A percentile compares a stretch with the other conserved stretches of the same genome.
Evolutionary conservation across 1,140 invertebrate species (phyloP).

Genomic region (Trichomalopsis sarcophagae): DNA sequence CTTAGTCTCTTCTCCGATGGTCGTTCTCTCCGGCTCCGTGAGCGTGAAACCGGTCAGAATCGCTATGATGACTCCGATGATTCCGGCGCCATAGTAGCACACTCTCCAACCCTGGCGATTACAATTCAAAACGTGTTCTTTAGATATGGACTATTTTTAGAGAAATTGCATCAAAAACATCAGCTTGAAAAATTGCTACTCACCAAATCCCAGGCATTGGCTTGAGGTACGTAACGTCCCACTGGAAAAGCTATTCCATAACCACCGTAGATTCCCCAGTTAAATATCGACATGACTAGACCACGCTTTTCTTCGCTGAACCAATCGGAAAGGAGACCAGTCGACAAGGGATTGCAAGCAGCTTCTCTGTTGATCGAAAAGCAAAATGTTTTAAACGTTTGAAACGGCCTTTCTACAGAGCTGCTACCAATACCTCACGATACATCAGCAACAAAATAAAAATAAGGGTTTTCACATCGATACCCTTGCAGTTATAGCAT

Average conservation of each 20-base stretch:
- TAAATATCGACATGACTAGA: slow-evolving; percentile 93
- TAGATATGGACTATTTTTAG: too few species aligned
- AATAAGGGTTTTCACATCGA: too few species aligned
- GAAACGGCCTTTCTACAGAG: too few species aligned
- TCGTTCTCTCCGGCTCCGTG: slow-evolving; percentile 84
- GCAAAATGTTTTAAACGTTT: not conserved
- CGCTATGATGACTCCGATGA: slow-evolving; percentile 86
- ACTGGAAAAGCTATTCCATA: slow-evolving; percentile 95
- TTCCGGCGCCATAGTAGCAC: slow-evolving; percentile 89
- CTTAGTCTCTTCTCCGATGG: slow-evolving; percentile 78
- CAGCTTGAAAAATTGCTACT: not conserved
- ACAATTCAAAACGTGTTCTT: not conserved
- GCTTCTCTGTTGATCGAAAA: slow-evolving; percentile 80
- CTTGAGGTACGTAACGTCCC: slow-evolving; percentile 88
- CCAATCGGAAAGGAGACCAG: slow-evolving; percentile 88
- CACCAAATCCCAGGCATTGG: slow-evolving; percentile 86
- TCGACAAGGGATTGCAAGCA: slow-evolving; percentile 92
- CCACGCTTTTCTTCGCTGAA: slow-evolving; percentile 89
- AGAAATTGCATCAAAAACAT: not conserved
- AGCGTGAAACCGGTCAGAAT: slow-evolving; percentile 85
- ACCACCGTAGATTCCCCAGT: slow-evolving; percentile 97
- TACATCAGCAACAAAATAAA: too few species aligned
- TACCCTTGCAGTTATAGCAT: too few species aligned
- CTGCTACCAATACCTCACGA: too few species aligned
- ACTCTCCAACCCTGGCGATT: slow-evolving; percentile 87